Evolutionary conservation across 2,113 vertebrate genomes (phyloP), one percentile per base, ranked within the genome.

Genomic region (Mugil cephalus): DNA sequence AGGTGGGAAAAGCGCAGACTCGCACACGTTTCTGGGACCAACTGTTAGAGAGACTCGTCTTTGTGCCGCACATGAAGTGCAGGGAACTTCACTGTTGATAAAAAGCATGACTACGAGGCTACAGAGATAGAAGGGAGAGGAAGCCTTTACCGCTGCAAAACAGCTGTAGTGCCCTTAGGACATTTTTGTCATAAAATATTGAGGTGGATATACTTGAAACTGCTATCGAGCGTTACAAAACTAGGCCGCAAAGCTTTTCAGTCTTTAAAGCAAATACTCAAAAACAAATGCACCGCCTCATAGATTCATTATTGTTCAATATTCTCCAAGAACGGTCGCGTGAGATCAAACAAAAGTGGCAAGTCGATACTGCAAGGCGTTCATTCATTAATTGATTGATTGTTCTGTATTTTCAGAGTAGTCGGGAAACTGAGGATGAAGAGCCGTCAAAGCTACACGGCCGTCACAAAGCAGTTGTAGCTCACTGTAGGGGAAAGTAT

Each of bases 401-500:
- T 68, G 59, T 52, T 63, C 50, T 18, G 13, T 18, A 6, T 79
- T 86, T 78, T 79, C 30, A 79, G 36, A 72, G 40, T 51, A 21
- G 10, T 8, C 2, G 55, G 76, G 48, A 54, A 55, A 61, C 40
- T 55, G 30, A 40, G 67, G 51, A 45, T 63, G 76, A 74, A 82
- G 56, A 80, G 80, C 74, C 50, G 39, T 17, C n/a, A n/a, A n/a
- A n/a, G n/a, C n/a, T n/a, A 73, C 76, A 64, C 48, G 46, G 42
- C 36, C 48, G 70, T 78, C 76, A 79, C 76, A 87, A 83, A 84
- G 81, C 74, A 66, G 64, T 46, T 11, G 30, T 24, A 67, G 72
- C 46, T 82, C 36, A 65, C 77, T 78, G 53, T 58, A 73, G 58
- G 78, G 79, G 82, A 91, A 92, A 87, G 83, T 84, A 87, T 89